phyloP scores from a whole-genome alignment of 2,888 invertebrate species.

The Brassicogethes aeneus region DNA sequence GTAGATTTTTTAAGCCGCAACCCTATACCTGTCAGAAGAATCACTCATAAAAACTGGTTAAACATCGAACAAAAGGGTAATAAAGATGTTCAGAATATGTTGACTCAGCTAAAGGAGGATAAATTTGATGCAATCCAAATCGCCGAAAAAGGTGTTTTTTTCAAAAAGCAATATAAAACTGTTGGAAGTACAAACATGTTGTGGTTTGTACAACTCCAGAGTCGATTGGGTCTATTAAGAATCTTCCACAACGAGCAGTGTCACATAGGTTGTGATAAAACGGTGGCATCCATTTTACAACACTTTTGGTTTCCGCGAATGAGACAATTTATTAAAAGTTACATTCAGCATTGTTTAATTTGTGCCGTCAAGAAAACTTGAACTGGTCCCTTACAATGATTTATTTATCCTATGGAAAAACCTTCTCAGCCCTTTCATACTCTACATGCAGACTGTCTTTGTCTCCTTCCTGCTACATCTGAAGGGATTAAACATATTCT shows the following conservation, averaged over 20 bases:
- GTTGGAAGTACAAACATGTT: conserved; percentile 3
- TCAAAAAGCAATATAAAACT: conserved; percentile 7
- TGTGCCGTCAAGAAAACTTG: conserved; percentile 12
- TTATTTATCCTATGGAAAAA: conserved; percentile 11
- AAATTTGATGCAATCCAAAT: conserved; percentile 10
- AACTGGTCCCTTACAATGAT: conserved; percentile 12
- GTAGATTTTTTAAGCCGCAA: conserved; percentile 17
- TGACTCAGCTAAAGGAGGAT: conserved; percentile 7
- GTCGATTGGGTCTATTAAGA: conserved; percentile 17
- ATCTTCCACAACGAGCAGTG: conserved; percentile 21
- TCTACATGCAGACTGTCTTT: conserved; percentile 15
- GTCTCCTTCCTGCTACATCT: conserved; percentile 8
- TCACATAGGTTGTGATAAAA: conserved; percentile 17
- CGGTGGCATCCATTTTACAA: conserved; percentile 9
- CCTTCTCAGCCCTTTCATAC: conserved; percentile 11
- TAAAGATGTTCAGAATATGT: conserved; percentile 8
- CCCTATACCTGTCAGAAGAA: conserved; percentile 8
- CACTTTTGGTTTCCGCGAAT: conserved; percentile 15
- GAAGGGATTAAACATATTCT: conserved; percentile 12
- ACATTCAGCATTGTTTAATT: conserved; percentile 14
- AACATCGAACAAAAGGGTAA: conserved; percentile 12
- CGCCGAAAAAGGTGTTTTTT: conserved; percentile 10
- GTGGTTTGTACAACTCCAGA: conserved; percentile 14
- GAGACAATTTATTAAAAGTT: conserved; percentile 13
- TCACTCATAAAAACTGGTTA: conserved; percentile 11